Base-by-base conservation (phyloP, 2,888 invertebrate species). In the Hylaea fasciaria region DNA sequence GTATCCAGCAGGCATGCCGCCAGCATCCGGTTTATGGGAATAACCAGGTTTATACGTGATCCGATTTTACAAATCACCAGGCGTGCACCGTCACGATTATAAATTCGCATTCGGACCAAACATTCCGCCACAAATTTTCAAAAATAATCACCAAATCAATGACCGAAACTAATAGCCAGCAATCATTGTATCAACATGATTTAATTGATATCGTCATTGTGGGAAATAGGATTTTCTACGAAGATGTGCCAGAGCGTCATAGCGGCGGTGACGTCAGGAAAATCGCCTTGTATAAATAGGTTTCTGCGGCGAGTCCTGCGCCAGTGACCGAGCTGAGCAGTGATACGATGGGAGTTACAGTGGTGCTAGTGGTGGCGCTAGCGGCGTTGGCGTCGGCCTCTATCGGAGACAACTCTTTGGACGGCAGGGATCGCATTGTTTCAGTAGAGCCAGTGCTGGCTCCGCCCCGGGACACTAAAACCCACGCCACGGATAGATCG, bases 241-340 rank as follows among this genome's bases (percentile, higher is more conserved):
- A 78, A 80, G 50, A 61, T 54, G 75, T 83, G n/a, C 82, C 81
- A 72, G 73, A 75, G 69, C 60, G 62, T 51, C 57, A 59, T 39
- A 52, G 39, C 0, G 13, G 32, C 50, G 41, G 53, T 87, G 87
- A 88, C 87, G 88, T 82, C 81, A 80, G 78, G 81, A 86, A 86
- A 86, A 86, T 73, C 83, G 71, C 72, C 71, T 72, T 70, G 74
- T 91, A 91, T 92, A 92, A 85, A 91, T 89, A 90, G 87, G 84
- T 86, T 81, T 76, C 81, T 78, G 70, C 74, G 73, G 73, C 74
- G 77, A 68, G 74, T 85, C 87, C 87, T 82, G 81, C 83, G 84
- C 76, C 55, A 60, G 60, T 60, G 48, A 57, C 29, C 22, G 22
- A 22, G 3, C 22, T 22, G 22, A 22, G 22, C 87, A 91, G 90